Percentiles rank a stretch among this genome's conserved stretches.
Evolutionary conservation across 2,888 invertebrate species (phyloP).

Genomic region (Cepaea hortensis): DNA sequence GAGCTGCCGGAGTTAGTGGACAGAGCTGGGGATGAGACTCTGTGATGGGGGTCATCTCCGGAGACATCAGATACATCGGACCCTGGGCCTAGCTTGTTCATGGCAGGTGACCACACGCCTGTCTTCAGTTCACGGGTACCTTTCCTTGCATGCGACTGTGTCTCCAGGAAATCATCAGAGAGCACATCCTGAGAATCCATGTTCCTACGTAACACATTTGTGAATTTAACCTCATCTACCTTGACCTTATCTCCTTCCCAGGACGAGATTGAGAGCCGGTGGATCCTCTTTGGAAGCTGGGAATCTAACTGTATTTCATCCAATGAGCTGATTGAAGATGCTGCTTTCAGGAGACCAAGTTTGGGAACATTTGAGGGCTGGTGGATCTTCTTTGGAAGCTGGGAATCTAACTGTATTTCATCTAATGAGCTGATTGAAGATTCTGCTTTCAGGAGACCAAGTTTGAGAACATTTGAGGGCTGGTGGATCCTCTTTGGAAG

Average conservation of each 20-base stretch:
- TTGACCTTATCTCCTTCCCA: neutral
- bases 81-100: neutral
- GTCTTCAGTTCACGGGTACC: neutral
- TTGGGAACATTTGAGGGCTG: too few relatives aligned
- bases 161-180: neutral
- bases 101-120: neutral
- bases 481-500: too few relatives aligned
- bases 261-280: neutral
- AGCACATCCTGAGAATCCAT: neutral
- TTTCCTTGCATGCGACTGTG: neutral
- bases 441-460: too few relatives aligned
- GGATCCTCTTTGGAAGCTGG: neutral
- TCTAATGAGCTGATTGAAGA: too few relatives aligned
- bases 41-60: neutral
- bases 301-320: neutral
- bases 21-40: conserved; percentile 6
- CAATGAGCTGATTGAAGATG: neutral
- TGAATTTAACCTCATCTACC: neutral
- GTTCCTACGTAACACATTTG: neutral
- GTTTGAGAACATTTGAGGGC: too few relatives aligned
- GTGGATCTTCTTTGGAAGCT: too few relatives aligned
- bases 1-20: conserved; percentile 14
- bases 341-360: neutral
- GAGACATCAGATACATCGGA: neutral
- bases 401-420: too few relatives aligned